A percentile compares a stretch with the other conserved stretches of the same genome.
Conservation (phyloP, 2,113 vertebrate genomes). For the Mungos mungo region DNA sequence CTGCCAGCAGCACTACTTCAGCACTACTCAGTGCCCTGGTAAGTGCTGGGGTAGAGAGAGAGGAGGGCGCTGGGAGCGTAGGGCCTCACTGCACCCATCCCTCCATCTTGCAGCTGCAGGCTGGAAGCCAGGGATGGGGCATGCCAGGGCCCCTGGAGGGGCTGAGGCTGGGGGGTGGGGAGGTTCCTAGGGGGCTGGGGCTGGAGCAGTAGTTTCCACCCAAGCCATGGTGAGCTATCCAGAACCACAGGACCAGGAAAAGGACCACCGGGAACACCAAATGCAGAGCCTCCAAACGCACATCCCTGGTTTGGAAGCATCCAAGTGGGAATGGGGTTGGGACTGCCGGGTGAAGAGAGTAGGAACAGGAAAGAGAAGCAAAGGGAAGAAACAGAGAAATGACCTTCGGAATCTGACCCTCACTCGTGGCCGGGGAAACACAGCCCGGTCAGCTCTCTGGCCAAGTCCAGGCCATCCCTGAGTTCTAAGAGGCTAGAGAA, state of each 20-base stretch:
- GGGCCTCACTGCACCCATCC: no score
- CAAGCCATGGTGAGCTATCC: fast-evolving
- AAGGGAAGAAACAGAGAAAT: not conserved
- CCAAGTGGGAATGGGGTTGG: not conserved
- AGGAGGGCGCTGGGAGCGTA: no score
- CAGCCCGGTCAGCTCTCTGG: not conserved
- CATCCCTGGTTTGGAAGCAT: not conserved
- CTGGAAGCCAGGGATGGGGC: not conserved
- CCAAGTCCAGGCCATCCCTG: not conserved
- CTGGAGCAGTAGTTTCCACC: not conserved
- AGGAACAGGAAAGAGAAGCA: not conserved
- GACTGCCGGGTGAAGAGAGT: not conserved
- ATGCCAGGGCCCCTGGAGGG: not conserved
- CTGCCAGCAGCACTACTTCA: not conserved
- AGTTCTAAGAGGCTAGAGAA: conserved; percentile 7
- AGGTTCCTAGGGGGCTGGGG: not conserved
- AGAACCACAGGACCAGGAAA: not conserved
- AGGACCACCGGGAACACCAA: not conserved
- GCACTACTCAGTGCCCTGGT: not conserved
- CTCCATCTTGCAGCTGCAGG: not conserved
- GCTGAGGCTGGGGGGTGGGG: not conserved
- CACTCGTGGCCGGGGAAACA: not conserved
- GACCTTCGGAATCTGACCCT: not conserved
- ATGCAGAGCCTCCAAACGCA: not conserved
- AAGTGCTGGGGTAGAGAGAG: not conserved